Base-by-base conservation (phyloP, 1,140 invertebrate species). In the Drosophila sproati region DNA sequence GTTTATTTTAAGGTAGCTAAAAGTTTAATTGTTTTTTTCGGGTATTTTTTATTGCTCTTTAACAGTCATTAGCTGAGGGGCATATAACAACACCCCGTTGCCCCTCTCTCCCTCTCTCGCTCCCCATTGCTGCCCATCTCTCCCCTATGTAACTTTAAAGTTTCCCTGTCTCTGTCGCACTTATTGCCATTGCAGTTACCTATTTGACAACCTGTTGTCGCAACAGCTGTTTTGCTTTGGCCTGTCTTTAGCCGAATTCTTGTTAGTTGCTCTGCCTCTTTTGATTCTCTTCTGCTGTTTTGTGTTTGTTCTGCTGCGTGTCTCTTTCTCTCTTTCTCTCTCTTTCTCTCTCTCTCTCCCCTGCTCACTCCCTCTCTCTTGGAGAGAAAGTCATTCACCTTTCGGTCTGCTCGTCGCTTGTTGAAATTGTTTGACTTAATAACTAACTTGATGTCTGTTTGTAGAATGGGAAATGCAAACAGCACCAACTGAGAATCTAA, bases 341-440 rank as follows among this genome's bases (percentile, higher is more conserved):
- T n/a, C 7, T 28, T 63, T 54, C 20, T 20, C 1, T 2, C 20
- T 20, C 20, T 20, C 20, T 20, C 20, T 20, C 20, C 1, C 20
- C 20, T 20, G 20, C 20, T 20, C 20, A 20, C 20, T 56, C 60
- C 8, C 7, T 28, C 59, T 54, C 60, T 56, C 55, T 57, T 61
- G 41, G 52, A 78, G 85, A 88, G 85, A 88, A 90, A 88, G 85
- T 88, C 85, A 88, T 88, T 88, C 85, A 88, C 85, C 85, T 88
- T 87, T 88, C 56, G 68, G 59, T 48, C 31, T 68, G 45, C 48
- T 72, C 50, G 54, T 72, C 50, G 54, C 39, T 48, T 57, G 35
- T 54, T 29, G 35, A 48, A 51, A 51, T 57, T 73, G 56, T 57
- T 80, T 78, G 52, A 74, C 67, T 88, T 64, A 73, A 67, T 77